Conservation (phyloP, 2,888 invertebrate genomes). For the Drosophila anomalipes region DNA sequence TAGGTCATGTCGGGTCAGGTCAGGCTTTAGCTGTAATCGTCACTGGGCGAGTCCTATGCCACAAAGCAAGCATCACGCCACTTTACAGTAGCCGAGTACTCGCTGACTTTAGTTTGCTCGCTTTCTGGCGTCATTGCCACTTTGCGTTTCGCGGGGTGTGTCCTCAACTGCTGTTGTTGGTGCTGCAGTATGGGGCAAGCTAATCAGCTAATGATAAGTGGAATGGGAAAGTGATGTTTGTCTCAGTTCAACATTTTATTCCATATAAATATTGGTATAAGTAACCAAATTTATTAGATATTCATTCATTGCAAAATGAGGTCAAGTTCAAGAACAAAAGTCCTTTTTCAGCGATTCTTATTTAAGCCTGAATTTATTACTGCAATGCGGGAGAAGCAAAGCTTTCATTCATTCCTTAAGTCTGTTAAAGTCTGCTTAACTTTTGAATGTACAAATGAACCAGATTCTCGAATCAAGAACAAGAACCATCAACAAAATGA, state of each 20-base stretch:
- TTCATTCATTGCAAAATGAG: not conserved
- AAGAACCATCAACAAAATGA: not conserved
- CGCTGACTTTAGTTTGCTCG: not conserved
- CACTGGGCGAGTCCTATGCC: constrained; percentile 13
- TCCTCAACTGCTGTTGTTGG: not conserved
- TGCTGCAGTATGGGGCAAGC: constrained; percentile 16
- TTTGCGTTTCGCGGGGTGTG: constrained; percentile 32
- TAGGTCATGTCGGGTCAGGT: constrained; percentile 69
- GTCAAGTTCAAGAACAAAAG: not conserved
- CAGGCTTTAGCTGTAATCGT: constrained; percentile 7
- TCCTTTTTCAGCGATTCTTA: not conserved
- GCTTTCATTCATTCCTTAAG: no score
- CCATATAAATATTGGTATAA: not conserved
- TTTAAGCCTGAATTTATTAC: not conserved
- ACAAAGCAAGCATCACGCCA: constrained; percentile 60
- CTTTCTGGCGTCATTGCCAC: constrained; percentile 60
- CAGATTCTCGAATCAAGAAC: not conserved
- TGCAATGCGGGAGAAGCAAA: not conserved
- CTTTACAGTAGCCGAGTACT: constrained; percentile 11
- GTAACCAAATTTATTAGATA: no score
- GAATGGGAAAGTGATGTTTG: not conserved
- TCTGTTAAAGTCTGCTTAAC: not conserved
- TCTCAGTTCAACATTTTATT: not conserved
- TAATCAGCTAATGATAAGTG: constrained; percentile 45
- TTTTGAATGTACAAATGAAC: not conserved